Conservation (phyloP, 2,113 vertebrate genomes). For the Symphodus melops region DNA sequence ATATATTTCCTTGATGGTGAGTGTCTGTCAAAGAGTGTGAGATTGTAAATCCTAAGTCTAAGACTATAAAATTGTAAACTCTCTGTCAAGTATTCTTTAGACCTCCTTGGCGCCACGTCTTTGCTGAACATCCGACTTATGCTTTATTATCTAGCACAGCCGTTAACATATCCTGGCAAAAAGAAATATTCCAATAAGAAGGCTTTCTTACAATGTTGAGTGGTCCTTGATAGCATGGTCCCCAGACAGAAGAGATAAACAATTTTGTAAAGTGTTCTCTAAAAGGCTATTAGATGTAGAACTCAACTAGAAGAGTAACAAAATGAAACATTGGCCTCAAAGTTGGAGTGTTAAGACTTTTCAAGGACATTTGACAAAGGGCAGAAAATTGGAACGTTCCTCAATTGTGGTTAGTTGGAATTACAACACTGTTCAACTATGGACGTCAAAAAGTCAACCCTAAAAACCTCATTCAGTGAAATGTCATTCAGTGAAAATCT, state of each 20-base stretch:
- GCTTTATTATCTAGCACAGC: not conserved
- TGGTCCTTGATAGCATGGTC: not conserved
- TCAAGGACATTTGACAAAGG: constrained; percentile 52
- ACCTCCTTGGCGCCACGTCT: constrained; percentile 1
- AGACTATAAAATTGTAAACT: constrained; percentile 50
- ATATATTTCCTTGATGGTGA: constrained; percentile 55
- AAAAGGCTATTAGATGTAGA: constrained; percentile 26
- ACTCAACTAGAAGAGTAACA: constrained; percentile 17
- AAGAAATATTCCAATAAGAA: not conserved
- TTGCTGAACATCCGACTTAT: not conserved
- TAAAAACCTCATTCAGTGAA: constrained; percentile 37
- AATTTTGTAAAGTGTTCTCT: constrained; percentile 51
- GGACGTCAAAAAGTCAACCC: constrained; percentile 35
- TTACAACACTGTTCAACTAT: constrained; percentile 50
- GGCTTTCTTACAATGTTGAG: constrained; percentile 9
- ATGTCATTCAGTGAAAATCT: constrained; percentile 36
- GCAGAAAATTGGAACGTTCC: constrained; percentile 29
- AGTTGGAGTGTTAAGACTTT: constrained; percentile 25
- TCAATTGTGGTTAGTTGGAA: constrained; percentile 27
- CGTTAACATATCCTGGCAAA: constrained; percentile 9
- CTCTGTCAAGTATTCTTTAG: constrained; percentile 2
- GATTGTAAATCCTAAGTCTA: constrained; percentile 49
- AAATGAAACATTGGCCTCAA: constrained; percentile 32
- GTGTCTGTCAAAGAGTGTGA: constrained; percentile 44
- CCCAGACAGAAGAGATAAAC: constrained; percentile 10